A percentile compares a stretch with the other conserved stretches of the same genome.
Evolutionary conservation across 1,140 invertebrate species (phyloP).

Genomic region (Theocolax elegans): DNA sequence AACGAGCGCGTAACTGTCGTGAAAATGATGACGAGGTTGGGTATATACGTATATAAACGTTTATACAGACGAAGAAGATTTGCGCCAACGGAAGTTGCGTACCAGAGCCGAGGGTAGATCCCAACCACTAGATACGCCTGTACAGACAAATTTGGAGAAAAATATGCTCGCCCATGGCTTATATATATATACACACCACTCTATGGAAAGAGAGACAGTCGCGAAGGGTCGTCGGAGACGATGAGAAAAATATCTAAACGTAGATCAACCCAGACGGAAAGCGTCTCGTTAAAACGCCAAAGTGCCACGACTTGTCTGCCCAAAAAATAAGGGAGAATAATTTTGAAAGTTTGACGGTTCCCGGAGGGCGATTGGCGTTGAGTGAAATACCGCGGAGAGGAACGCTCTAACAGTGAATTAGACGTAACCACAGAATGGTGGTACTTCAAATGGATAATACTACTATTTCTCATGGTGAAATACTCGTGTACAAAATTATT

Average conservation of each 20-base stretch:
- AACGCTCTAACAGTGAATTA: slow-evolving; percentile 1
- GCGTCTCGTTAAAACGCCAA: slow-evolving; percentile 56
- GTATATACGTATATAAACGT: not conserved
- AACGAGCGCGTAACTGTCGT: slow-evolving; percentile 23
- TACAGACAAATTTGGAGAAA: slow-evolving; percentile 64
- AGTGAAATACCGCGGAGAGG: slow-evolving; percentile 8
- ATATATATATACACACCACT: not conserved
- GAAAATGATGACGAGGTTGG: slow-evolving; percentile 1
- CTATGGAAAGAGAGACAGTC: not conserved
- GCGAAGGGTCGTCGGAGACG: slow-evolving; percentile 36
- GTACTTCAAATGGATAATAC: not conserved
- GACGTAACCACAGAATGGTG: not conserved
- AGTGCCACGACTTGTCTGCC: slow-evolving; percentile 44
- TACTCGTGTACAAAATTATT: too few relatives aligned
- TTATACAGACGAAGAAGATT: slow-evolving; percentile 44
- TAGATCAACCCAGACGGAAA: slow-evolving; percentile 58
- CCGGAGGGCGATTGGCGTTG: slow-evolving; percentile 16
- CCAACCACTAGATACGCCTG: slow-evolving; percentile 57
- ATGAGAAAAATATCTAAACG: slow-evolving; percentile 66
- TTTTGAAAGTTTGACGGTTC: slow-evolving; percentile 24
- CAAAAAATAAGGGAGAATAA: not conserved
- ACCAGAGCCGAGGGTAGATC: slow-evolving; percentile 61
- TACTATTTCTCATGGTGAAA: too few relatives aligned
- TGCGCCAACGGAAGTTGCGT: too few relatives aligned
- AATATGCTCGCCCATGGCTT: slow-evolving; percentile 55